phyloP scores from a whole-genome alignment of 2,113 vertebrate genomes.

The Donacobius atricapilla region DNA sequence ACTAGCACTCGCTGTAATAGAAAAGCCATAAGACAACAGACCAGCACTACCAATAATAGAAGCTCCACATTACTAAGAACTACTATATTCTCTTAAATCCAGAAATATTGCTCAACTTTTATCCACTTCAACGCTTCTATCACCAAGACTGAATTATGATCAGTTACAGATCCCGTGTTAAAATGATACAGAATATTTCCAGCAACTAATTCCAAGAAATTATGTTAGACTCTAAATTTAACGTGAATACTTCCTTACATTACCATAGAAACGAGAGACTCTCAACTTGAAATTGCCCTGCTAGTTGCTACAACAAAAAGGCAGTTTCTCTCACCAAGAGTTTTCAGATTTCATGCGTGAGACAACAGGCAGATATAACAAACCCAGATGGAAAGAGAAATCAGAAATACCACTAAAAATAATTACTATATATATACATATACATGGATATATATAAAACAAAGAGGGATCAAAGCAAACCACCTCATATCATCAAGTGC shows the following conservation, averaged over 20 bases:
- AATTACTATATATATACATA: background rate
- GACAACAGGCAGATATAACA: background rate
- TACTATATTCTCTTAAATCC: background rate
- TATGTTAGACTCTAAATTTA: background rate
- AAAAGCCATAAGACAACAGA: background rate
- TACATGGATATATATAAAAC: background rate
- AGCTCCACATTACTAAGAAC: background rate
- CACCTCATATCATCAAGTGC: background rate
- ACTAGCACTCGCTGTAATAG: background rate
- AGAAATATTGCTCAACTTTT: background rate
- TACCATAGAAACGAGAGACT: slow-evolving; percentile 8
- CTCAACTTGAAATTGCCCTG: background rate
- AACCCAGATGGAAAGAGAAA: background rate
- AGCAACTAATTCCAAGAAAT: background rate
- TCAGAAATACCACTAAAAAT: background rate
- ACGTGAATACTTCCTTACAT: background rate
- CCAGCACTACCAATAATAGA: background rate
- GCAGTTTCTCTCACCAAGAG: background rate
- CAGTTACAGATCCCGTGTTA: background rate
- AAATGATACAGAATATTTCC: background rate
- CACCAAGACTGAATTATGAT: background rate
- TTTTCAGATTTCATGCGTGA: background rate
- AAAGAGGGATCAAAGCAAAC: background rate
- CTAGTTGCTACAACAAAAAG: background rate
- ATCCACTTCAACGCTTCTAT: background rate